phyloP scores from a whole-genome alignment of 2,888 invertebrate species.

The Nezara viridula region DNA sequence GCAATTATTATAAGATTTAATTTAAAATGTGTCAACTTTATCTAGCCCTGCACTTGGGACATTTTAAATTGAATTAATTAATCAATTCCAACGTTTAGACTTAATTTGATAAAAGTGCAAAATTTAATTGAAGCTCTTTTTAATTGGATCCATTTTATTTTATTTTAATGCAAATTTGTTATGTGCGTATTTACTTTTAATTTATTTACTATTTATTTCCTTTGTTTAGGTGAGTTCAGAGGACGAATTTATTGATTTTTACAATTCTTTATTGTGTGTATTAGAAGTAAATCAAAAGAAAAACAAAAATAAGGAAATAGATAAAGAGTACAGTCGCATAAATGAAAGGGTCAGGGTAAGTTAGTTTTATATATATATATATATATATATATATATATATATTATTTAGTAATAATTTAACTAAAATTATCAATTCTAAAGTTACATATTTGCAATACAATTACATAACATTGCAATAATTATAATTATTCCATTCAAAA shows the following conservation, averaged over 20 bases:
- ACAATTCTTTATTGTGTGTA: constrained; percentile 70
- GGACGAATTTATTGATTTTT: constrained; percentile 72
- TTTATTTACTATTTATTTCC: constrained; percentile 53
- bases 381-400: too few relatives aligned
- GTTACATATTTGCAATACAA: too few relatives aligned
- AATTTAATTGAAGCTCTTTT: not conserved
- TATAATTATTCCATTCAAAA: too few relatives aligned
- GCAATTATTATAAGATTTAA: too few relatives aligned
- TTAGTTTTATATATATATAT: constrained; percentile 42
- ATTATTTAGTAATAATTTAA: too few relatives aligned
- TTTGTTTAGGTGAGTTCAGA: constrained; percentile 72
- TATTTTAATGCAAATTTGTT: too few relatives aligned
- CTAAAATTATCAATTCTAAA: too few relatives aligned
- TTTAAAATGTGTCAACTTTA: too few relatives aligned
- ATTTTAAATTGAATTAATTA: too few relatives aligned
- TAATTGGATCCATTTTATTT: too few relatives aligned
- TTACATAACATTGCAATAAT: too few relatives aligned
- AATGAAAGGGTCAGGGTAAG: constrained; percentile 78
- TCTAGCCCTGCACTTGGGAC: too few relatives aligned
- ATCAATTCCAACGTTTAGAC: not conserved
- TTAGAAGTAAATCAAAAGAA: constrained; percentile 69
- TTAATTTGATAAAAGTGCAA: not conserved
- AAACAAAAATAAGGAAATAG: constrained; percentile 68
- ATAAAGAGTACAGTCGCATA: constrained; percentile 71
- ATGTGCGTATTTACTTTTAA: not conserved